These are phyloP conservation scores for Archaeoteleia sp. DNA, from an alignment of 2,888 invertebrate genomes.

Conservation along the genomic window DNA sequence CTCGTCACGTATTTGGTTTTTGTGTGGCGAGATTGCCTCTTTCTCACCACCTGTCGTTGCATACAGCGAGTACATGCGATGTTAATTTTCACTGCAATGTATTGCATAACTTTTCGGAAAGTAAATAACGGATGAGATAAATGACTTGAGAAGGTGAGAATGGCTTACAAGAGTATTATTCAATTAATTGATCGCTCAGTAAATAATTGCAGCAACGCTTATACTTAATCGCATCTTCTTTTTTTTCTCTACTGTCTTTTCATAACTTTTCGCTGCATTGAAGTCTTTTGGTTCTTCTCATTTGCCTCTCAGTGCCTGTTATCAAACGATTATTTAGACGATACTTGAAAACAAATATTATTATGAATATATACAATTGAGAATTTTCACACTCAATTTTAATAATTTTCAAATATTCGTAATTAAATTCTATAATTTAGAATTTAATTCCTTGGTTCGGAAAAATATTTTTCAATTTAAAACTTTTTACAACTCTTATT, in stretches of 20 bases:
- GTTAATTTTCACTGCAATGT: slow-evolving; percentile 10
- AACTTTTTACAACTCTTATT: too few relatives aligned
- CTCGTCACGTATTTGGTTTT: slow-evolving; percentile 44
- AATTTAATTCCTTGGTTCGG: too few relatives aligned
- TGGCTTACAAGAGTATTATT: slow-evolving; percentile 61
- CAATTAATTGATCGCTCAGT: slow-evolving; percentile 60
- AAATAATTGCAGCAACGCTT: slow-evolving; percentile 66
- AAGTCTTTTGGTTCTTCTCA: slow-evolving; percentile 7
- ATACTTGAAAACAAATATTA: too few relatives aligned
- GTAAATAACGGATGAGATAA: slow-evolving; percentile 52
- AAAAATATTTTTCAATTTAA: too few relatives aligned
- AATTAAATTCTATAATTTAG: too few relatives aligned
- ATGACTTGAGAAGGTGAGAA: slow-evolving; percentile 67
- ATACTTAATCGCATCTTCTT: slow-evolving; percentile 56
- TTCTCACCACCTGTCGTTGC: background rate
- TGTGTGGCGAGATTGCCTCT: slow-evolving; percentile 35
- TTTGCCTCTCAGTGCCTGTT: too few relatives aligned
- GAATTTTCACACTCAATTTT: too few relatives aligned
- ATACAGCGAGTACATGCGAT: slow-evolving; percentile 1
- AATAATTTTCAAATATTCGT: too few relatives aligned
- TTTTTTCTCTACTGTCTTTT: slow-evolving; percentile 20
- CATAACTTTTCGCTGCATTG: slow-evolving; percentile 6
- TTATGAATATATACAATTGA: too few relatives aligned
- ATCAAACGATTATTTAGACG: too few relatives aligned
- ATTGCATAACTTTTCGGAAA: slow-evolving; percentile 14